Base-by-base conservation (phyloP, 1,140 invertebrate species). In the Ostrea edulis region DNA sequence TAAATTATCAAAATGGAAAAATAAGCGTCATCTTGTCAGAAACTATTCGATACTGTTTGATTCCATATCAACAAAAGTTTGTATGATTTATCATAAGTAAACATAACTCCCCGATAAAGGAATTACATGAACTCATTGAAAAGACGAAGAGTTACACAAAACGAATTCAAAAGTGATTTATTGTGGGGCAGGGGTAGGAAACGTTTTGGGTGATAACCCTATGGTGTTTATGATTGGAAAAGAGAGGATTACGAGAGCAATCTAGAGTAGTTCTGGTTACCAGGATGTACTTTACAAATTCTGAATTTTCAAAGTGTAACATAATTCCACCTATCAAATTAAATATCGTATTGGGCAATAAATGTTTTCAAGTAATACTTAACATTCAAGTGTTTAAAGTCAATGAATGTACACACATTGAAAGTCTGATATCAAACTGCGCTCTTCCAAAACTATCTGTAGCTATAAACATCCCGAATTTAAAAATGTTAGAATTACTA, bases 1-100 rank as follows among this genome's bases (percentile, higher is more conserved):
- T 83, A 83, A 83, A 53, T 20, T 83, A 53, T 54, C 82, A 25
- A 83, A 83, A 83, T 85, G 55, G 52, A 35, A n/a, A 62, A 85
- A 58, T 62, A 58, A 55, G 58, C 29, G 58, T 62, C 83, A 54
- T 85, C 12, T 58, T 85, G n/a, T 85, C 54, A 85, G 25, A 22
- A 51, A 20, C 53, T 14, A 14, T 11, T 22, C 44, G n/a, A 17
- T 9, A 22, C 82, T 83, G 35, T 54, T 83, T 83, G 44, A 77
- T 77, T 35, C 29, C 29, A 35, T 77, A 77, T 77, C 68, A 77
- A 77, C 68, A 77, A 53, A 52, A 35, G 20, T 83, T 83, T 53
- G 53, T 54, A 53, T 52, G 82, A 85, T 85, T 85, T 85, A 85
- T 85, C 53, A 58, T 25, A 29, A 51, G 12, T 29, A 85, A 85